A percentile compares a stretch with the other conserved stretches of the same genome.
These are phyloP conservation scores for Aeoliscus strigatus DNA, from an alignment of 2,797 vertebrate species.

Conservation along the genomic window DNA sequence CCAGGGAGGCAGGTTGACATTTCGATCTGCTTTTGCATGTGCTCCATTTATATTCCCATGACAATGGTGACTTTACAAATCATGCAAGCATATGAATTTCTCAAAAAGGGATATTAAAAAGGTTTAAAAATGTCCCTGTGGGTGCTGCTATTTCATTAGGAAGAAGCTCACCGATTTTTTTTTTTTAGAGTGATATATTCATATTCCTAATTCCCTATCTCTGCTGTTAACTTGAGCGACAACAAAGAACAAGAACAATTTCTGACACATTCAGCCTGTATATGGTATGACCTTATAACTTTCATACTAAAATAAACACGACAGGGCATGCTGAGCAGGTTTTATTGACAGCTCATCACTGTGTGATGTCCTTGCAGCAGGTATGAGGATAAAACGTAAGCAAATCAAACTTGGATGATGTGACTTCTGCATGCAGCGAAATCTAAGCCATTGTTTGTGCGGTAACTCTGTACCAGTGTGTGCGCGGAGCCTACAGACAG, in stretches of 20 bases:
- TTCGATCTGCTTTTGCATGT: slow-evolving; percentile 58
- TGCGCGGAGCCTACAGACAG: slow-evolving; percentile 20
- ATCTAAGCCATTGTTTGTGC: too few species aligned
- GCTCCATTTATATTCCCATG: slow-evolving; percentile 62
- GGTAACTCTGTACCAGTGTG: slow-evolving; percentile 26
- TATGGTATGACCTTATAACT: slow-evolving; percentile 57
- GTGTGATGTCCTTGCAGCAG: slow-evolving; percentile 56
- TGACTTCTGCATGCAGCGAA: slow-evolving; percentile 36
- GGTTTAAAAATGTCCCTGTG: slow-evolving; percentile 19
- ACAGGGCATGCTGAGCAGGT: slow-evolving; percentile 49
- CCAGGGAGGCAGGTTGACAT: slow-evolving; percentile 65
- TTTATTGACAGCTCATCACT: slow-evolving; percentile 62
- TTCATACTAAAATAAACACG: slow-evolving; percentile 63
- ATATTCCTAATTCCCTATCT: slow-evolving; percentile 11
- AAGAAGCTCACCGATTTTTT: slow-evolving; percentile 19
- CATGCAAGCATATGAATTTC: slow-evolving; percentile 57
- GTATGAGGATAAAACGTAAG: slow-evolving; percentile 59
- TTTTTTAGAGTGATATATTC: slow-evolving; percentile 17
- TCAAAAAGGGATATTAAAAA: slow-evolving; percentile 35
- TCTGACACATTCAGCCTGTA: too few species aligned
- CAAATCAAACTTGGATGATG: slow-evolving; percentile 54
- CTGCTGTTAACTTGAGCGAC: slow-evolving; percentile 13
- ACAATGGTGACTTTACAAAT: slow-evolving; percentile 60
- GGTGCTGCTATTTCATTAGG: slow-evolving; percentile 32
- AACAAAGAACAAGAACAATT: slow-evolving; percentile 14